Base-by-base conservation (phyloP, 2,797 vertebrate species). In the Selene dorsalis region DNA sequence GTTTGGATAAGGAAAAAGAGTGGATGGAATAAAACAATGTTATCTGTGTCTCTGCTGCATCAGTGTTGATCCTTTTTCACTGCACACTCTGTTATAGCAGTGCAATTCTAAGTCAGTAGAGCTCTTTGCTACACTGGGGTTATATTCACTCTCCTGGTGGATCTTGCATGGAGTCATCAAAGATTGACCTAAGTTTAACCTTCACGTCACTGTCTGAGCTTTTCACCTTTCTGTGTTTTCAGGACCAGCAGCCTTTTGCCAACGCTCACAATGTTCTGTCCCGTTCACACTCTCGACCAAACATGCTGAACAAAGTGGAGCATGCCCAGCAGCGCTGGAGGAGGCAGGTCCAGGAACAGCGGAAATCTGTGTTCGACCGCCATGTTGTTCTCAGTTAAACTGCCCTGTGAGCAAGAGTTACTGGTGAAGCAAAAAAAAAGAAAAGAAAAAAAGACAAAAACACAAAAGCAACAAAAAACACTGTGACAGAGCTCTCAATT, bases 241-340 rank as follows among this genome's bases (percentile, higher is more conserved):
- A 99, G 98, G 98, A 99, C 93, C 98, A 99, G 86, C 98, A 99
- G 88, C 97, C 97, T 22, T 99, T 99, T 52, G 97, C 97, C 30
- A 99, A 99, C 0, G 97, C 98, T 30, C 98, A 98, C 0, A 97
- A 98, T 1, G 97, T 98, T 64, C 93, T 99, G 86, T 97, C 97
- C n/a, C 97, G 93, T 20, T 97, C 98, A 2, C 96, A 97, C 28
- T 97, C 97, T 76, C 96, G 97, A 0, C 95, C 97, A 88, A 99
- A 98, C 3, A 95, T 99, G 80, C 91, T 99, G 71, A 98, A 99
- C 94, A 99, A 99, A 88, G 98, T 99, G 84, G 98, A 99, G 41
- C 96, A 98, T 0, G 98, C 98, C 1, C 98, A 99, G 92, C 98
- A 99, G 92, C 98, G 98, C 70, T 99, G 98, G 98, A 97, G 97